phyloP scores from a whole-genome alignment of 1,140 invertebrate genomes.

The Plectrocnemia conspersa region DNA sequence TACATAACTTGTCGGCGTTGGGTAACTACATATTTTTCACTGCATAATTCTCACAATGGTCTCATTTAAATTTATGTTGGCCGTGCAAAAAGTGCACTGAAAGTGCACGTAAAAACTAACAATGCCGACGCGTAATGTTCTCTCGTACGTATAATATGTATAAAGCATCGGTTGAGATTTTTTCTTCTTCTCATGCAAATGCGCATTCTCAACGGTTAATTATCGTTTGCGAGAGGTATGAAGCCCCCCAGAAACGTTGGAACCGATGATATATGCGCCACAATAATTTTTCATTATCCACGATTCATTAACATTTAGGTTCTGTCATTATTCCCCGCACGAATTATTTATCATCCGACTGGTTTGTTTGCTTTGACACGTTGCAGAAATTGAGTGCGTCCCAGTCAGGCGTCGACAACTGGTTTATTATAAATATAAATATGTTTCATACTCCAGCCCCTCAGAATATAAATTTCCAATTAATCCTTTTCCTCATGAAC shows the following conservation, averaged over 20 bases:
- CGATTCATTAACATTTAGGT: slow-evolving; percentile 38
- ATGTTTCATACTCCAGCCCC: slow-evolving; percentile 1
- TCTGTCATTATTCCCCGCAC: slow-evolving; percentile 33
- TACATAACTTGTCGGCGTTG: no score
- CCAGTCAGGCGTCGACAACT: slow-evolving; percentile 7
- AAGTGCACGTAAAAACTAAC: not conserved
- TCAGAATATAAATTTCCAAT: no score
- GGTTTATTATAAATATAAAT: not conserved
- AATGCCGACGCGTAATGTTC: no score
- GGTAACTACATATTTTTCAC: no score
- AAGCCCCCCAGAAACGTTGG: not conserved
- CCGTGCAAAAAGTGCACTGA: no score
- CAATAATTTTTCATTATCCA: slow-evolving; percentile 38
- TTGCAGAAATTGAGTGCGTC: slow-evolving; percentile 7
- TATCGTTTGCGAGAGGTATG: not conserved
- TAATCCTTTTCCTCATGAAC: no score
- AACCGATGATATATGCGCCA: slow-evolving; percentile 31
- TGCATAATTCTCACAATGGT: no score
- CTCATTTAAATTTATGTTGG: no score
- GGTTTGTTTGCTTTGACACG: slow-evolving; percentile 35
- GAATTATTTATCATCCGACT: slow-evolving; percentile 33
- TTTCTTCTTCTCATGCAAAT: not conserved
- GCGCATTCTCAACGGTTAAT: not conserved
- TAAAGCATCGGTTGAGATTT: no score
- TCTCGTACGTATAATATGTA: no score